Conservation (phyloP, 2,888 invertebrate species). For the Danaus chrysippus region DNA sequence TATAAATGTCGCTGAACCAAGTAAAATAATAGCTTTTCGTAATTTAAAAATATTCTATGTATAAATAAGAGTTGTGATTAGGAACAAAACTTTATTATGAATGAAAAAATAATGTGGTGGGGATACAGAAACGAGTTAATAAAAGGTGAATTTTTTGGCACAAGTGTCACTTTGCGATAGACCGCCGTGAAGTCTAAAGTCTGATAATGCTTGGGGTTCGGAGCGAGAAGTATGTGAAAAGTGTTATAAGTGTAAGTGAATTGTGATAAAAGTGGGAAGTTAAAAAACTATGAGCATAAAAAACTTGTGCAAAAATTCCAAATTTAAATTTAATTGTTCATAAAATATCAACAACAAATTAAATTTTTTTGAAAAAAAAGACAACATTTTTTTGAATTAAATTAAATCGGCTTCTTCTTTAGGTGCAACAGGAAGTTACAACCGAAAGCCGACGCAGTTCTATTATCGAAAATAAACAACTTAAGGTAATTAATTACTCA, state of each 20-base stretch:
- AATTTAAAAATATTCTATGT: background rate
- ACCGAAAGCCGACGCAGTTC: slow-evolving; percentile 68
- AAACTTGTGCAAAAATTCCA: background rate
- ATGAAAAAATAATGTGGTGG: slow-evolving; percentile 12
- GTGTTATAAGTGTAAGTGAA: slow-evolving; percentile 29
- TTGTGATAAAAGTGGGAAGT: slow-evolving; percentile 31
- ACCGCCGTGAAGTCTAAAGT: slow-evolving; percentile 29
- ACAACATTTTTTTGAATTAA: too few species aligned
- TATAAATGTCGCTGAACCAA: background rate
- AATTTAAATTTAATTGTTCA: background rate
- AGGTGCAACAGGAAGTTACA: slow-evolving; percentile 59
- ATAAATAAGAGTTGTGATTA: background rate
- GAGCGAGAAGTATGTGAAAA: slow-evolving; percentile 26
- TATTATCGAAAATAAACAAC: slow-evolving; percentile 60
- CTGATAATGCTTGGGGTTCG: slow-evolving; percentile 28
- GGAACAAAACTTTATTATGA: background rate
- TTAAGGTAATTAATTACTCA: slow-evolving; percentile 50
- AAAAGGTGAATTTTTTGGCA: slow-evolving; percentile 28
- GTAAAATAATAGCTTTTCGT: too few species aligned
- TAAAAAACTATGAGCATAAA: background rate
- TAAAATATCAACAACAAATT: too few species aligned
- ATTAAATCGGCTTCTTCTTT: slow-evolving; percentile 20
- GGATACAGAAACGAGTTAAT: slow-evolving; percentile 25
- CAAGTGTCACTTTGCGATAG: slow-evolving; percentile 27
- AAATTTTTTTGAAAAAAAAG: too few species aligned